These are phyloP conservation scores for Sminthurinus signatus DNA, from an alignment of 1,140 invertebrate species.

Conservation along the genomic window DNA sequence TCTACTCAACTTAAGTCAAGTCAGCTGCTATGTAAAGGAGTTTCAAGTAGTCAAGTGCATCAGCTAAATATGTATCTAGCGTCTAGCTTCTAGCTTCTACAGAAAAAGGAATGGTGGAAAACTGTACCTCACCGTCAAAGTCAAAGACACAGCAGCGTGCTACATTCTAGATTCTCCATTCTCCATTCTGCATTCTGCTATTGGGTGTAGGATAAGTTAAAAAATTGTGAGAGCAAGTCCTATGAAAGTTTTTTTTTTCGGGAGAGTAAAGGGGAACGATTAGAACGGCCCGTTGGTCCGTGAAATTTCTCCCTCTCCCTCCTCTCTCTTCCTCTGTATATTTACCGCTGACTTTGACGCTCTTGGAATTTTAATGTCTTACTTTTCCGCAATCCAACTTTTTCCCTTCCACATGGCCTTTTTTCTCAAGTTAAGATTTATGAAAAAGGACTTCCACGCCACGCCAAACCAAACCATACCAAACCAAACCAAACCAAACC, in stretches of 20 bases:
- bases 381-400: slow-evolving; percentile 32
- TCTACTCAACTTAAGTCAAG: too few species aligned
- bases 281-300: slow-evolving; percentile 31
- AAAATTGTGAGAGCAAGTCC: background rate
- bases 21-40: too few species aligned
- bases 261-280: slow-evolving; percentile 21
- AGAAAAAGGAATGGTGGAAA: background rate
- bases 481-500: background rate
- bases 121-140: background rate
- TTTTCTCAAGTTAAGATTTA: slow-evolving; percentile 1
- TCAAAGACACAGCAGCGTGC: background rate
- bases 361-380: slow-evolving; percentile 36
- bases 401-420: slow-evolving; percentile 3
- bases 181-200: background rate
- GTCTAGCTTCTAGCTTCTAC: background rate
- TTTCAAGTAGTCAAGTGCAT: too few species aligned
- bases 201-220: background rate
- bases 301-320: slow-evolving; percentile 22
- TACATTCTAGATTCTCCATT: background rate
- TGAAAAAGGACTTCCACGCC: slow-evolving; percentile 7
- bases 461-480: too few species aligned
- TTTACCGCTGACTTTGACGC: slow-evolving; percentile 34
- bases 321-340: slow-evolving; percentile 23
- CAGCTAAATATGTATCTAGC: too few species aligned
- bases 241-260: slow-evolving; percentile 13